Percentiles rank a stretch among this genome's conserved stretches.
phyloP scores from a whole-genome alignment of 2,797 vertebrate genomes.

The Gephyroberyx darwinii region DNA sequence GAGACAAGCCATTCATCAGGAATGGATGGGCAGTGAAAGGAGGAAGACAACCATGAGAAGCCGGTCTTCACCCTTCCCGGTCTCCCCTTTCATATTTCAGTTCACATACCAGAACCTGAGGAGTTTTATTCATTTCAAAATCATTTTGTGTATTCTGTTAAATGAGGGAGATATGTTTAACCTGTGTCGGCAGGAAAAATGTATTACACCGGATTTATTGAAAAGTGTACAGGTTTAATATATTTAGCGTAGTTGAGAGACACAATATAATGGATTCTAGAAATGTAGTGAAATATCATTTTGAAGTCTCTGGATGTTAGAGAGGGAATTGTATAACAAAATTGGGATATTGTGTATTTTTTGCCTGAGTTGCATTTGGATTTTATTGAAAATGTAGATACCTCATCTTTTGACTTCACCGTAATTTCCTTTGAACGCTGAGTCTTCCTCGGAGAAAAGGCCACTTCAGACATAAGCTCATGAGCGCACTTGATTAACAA shows the following conservation, averaged over 20 bases:
- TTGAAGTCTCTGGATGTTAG: conserved; percentile 14
- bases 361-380: conserved; percentile 55
- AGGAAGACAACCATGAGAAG: conserved; percentile 65
- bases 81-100: conserved; percentile 50
- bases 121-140: conserved; percentile 41
- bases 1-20: conserved; percentile 58
- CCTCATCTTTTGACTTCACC: conserved; percentile 66
- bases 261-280: background rate
- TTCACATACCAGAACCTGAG: conserved; percentile 48
- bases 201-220: conserved; percentile 3
- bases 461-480: conserved; percentile 81
- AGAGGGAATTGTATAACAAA: conserved; percentile 2
- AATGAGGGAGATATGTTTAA: conserved; percentile 9
- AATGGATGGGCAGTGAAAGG: conserved; percentile 58
- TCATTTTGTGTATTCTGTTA: conserved; percentile 32
- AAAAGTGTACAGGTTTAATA: background rate
- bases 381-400: conserved; percentile 61
- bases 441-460: conserved; percentile 78
- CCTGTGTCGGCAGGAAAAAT: background rate
- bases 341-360: conserved; percentile 30
- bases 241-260: background rate
- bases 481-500: conserved; percentile 85
- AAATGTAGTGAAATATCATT: background rate
- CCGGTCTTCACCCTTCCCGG: conserved; percentile 34
- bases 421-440: conserved; percentile 76